Base-by-base conservation (phyloP, 2,888 invertebrate genomes). In the Epinotia bilunana region DNA sequence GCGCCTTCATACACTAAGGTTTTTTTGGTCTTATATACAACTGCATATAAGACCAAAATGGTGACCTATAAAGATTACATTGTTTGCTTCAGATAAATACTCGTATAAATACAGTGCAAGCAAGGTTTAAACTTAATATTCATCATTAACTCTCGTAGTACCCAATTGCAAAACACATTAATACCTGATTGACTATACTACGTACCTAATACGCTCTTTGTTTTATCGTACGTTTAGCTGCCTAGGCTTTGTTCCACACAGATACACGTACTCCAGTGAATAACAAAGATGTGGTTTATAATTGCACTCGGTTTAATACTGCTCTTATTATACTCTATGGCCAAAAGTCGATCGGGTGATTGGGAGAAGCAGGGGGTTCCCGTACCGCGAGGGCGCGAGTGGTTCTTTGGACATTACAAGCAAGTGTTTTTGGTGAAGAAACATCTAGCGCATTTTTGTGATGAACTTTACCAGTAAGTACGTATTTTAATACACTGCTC, bases 391-490 rank as follows among this genome's bases (percentile, higher is more conserved):
- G 63, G 67, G 2, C 49, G 58, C 13, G 63, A 74, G 43, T 77
- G 79, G 53, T 68, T 84, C 69, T 81, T 82, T 63, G 84, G 84
- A 18, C 85, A 86, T 78, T 74, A 84, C 18, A 81, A 79, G 11
- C 78, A 78, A 12, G 75, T 79, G 16, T 49, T 84, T 12, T 73
- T 82, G 5, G 76, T 79, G 62, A 81, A 80, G 73, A 83, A 81
- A 77, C 80, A 83, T 55, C 55, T 83, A 1, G 81, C 83, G 3
- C 77, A 83, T 69, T 77, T 84, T 28, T 82, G 80, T 73, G 60
- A 72, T 11, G 82, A 85, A 43, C 80, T 86, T 53, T 86, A 87
- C 80, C 82, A 82, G 86, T 86, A 79, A 80, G 84, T 74, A 49
- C 46, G 1, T 63, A 63, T 61, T 55, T 20, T n/a, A 5, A 16